Evolutionary conservation across 2,113 vertebrate genomes (phyloP).

Genomic region (Heterochromis multidens): DNA sequence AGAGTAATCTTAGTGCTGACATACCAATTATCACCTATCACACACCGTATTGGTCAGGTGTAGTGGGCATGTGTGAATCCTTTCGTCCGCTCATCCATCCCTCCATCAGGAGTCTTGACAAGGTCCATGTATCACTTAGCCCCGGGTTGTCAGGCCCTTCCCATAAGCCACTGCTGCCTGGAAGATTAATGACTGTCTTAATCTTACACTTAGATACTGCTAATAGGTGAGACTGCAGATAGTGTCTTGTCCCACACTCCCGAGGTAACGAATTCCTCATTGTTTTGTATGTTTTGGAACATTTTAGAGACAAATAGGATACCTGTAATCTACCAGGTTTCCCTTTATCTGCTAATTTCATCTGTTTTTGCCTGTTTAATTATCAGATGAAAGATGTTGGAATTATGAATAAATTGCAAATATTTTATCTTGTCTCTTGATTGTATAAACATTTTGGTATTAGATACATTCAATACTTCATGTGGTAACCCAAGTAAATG

Average conservation of each 20-base stretch:
- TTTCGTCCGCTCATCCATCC: constrained; percentile 34
- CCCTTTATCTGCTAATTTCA: background rate
- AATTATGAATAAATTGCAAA: background rate
- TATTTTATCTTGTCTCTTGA: background rate
- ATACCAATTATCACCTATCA: background rate
- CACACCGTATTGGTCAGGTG: background rate
- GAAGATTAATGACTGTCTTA: constrained; percentile 60
- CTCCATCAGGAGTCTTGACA: constrained; percentile 55
- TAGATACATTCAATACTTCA: background rate
- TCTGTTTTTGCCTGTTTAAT: background rate
- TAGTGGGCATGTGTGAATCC: background rate
- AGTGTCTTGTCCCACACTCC: background rate
- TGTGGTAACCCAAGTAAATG: background rate
- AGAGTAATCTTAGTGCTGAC: background rate
- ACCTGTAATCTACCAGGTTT: background rate
- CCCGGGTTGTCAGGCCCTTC: constrained; percentile 47
- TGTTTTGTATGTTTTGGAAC: background rate
- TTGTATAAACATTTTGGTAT: background rate
- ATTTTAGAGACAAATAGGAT: background rate
- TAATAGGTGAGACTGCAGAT: constrained; percentile 43
- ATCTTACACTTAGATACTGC: constrained; percentile 39
- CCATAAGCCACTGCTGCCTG: constrained; percentile 34
- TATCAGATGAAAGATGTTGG: background rate
- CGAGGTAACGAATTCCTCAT: background rate
- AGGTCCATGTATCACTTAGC: constrained; percentile 64